A percentile compares a stretch with the other conserved stretches of the same genome.
Evolutionary conservation across 2,113 vertebrate species (phyloP).

Genomic region (Herpetotheres cachinnans): DNA sequence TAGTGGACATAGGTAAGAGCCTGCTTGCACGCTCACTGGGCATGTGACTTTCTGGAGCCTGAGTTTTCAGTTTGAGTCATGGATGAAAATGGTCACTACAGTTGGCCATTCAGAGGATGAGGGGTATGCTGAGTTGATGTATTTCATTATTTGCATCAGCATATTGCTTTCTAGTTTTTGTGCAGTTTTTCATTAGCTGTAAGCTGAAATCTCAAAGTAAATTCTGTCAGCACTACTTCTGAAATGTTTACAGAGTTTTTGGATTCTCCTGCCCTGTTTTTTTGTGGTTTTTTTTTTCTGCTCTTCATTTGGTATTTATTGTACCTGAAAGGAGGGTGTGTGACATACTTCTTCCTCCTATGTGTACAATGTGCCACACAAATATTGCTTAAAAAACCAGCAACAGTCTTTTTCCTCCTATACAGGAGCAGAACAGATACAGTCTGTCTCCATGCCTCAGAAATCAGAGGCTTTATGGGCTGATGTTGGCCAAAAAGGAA

Average conservation of each 20-base stretch:
- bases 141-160: neutral
- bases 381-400: neutral
- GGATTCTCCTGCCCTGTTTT: neutral
- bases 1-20: neutral
- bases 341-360: neutral
- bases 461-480: neutral
- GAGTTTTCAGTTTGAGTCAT: neutral
- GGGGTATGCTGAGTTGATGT: neutral
- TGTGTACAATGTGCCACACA: neutral
- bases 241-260: neutral
- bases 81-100: neutral
- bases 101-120: neutral
- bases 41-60: neutral
- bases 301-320: neutral
- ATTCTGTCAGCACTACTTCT: neutral
- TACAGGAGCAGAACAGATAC: neutral
- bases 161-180: neutral
- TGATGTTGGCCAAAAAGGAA: neutral
- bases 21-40: neutral
- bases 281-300: neutral
- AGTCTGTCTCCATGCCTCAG: neutral
- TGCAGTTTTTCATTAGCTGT: neutral
- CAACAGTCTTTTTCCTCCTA: neutral
- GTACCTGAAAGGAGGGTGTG: neutral
- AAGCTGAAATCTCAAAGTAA: neutral